Base-by-base conservation (phyloP, 2,888 invertebrate species). In the Choreutis nemorana region DNA sequence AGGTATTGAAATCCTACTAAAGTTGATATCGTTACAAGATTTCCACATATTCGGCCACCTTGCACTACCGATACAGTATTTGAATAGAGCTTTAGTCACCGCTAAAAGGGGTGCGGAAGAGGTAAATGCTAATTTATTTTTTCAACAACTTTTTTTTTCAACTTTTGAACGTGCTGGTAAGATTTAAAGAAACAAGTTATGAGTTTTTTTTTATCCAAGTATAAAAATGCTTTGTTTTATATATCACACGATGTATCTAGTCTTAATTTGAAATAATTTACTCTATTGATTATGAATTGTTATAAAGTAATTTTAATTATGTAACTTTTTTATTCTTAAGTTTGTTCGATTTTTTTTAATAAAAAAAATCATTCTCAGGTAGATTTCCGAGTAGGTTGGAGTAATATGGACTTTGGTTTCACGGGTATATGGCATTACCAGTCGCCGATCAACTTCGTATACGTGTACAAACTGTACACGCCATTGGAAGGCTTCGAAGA, bases 401-500 rank as follows among this genome's bases (percentile, higher is more conserved):
- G 91, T 41, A 82, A 81, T 27, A 81, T 89, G 48, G 83, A 87
- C 28, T 80, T 87, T 14, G 92, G 92, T 5, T 89, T 91, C 55
- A 85, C 86, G 1, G 91, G 91, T 23, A 85, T 89, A 23, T 91
- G 90, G 87, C 86, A 84, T 48, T 89, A 83, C 62, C 73, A 54
- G 7, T 78, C 61, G 26, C 55, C 85, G 10, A 82, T 84, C 7
- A 86, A 91, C 60, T 90, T 92, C 39, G 87, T 90, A 37, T 91
- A 91, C 57, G 82, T 87, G 1, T 90, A 89, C 58, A 84, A 87
- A 41, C 63, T 91, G 22, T 90, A 85, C 50, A 90, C 91, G 0
- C 92, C 92, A 0, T 59, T 92, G n/a, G 83, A 85, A 44, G 87
- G 87, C 3, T 87, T 90, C 40, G 86, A 90, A 48, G 87, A 90